These are phyloP conservation scores for Habrosyne pyritoides DNA, from an alignment of 2,888 invertebrate species.

Conservation along the genomic window DNA sequence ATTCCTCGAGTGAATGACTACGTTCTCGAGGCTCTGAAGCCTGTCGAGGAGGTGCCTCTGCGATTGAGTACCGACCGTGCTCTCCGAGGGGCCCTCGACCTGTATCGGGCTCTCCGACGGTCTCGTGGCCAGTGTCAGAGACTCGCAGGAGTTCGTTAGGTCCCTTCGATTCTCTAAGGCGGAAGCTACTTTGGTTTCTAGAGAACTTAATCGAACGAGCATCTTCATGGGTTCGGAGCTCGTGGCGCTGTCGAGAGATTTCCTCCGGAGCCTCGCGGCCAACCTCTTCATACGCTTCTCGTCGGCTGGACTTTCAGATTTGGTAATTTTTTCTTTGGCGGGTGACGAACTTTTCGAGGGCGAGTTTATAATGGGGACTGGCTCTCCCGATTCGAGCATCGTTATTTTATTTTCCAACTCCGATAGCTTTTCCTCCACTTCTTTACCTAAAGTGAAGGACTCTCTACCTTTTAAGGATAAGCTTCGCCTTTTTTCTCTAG, in stretches of 20 bases:
- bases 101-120: conserved; percentile 65
- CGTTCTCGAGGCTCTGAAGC: conserved; percentile 84
- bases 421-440: conserved; percentile 92
- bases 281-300: conserved; percentile 80
- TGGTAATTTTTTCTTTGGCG: conserved; percentile 81
- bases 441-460: conserved; percentile 90
- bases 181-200: conserved; percentile 90
- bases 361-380: conserved; percentile 70
- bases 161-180: conserved; percentile 76
- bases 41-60: conserved; percentile 83
- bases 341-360: conserved; percentile 82
- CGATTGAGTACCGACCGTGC: conserved; percentile 74
- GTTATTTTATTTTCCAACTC: conserved; percentile 91
- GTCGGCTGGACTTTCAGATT: conserved; percentile 74
- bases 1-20: conserved; percentile 85
- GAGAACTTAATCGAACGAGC: conserved; percentile 88
- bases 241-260: conserved; percentile 90
- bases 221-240: conserved; percentile 92
- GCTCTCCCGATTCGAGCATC: conserved; percentile 83
- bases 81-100: conserved; percentile 53
- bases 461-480: conserved; percentile 93
- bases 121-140: conserved; percentile 72
- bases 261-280: conserved; percentile 85
- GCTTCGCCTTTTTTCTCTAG: conserved; percentile 90
- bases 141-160: conserved; percentile 83